Conservation (phyloP, 2,797 vertebrate species). For the Meriones psammophilus region DNA sequence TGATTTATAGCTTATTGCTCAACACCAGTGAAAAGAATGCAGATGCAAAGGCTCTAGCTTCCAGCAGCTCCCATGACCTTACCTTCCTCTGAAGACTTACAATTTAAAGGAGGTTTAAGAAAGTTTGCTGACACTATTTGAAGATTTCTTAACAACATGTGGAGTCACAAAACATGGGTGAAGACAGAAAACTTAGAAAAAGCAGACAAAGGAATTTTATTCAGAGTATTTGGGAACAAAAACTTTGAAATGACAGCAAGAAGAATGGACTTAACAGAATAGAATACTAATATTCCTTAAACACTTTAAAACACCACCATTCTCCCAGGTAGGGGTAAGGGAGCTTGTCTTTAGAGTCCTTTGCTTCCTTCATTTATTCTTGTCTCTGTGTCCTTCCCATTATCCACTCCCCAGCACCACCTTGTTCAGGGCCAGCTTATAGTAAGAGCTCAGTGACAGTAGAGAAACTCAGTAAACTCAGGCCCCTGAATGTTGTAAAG, state of each 20-base stretch:
- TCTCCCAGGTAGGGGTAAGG: background rate
- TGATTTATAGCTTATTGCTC: background rate
- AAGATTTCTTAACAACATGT: background rate
- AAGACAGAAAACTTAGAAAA: background rate
- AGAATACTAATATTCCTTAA: background rate
- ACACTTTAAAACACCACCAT: background rate
- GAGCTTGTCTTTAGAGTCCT: background rate
- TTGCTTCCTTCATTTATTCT: accelerated
- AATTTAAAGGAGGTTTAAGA: slow-evolving; percentile 7
- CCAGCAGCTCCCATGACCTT: background rate
- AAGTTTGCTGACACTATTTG: background rate
- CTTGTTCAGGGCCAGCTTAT: background rate
- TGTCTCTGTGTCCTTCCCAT: background rate
- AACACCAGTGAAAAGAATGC: background rate
- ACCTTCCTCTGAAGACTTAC: background rate
- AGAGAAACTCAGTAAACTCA: background rate
- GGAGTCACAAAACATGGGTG: background rate
- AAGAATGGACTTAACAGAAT: background rate
- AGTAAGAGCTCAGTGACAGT: background rate
- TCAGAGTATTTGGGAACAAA: background rate
- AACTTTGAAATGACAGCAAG: background rate
- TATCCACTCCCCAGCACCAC: background rate
- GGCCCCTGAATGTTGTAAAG: background rate
- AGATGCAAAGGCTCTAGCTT: background rate
- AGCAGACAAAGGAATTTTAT: background rate